phyloP scores from a whole-genome alignment of 2,888 invertebrate genomes.

The Drosophila crucigera region DNA sequence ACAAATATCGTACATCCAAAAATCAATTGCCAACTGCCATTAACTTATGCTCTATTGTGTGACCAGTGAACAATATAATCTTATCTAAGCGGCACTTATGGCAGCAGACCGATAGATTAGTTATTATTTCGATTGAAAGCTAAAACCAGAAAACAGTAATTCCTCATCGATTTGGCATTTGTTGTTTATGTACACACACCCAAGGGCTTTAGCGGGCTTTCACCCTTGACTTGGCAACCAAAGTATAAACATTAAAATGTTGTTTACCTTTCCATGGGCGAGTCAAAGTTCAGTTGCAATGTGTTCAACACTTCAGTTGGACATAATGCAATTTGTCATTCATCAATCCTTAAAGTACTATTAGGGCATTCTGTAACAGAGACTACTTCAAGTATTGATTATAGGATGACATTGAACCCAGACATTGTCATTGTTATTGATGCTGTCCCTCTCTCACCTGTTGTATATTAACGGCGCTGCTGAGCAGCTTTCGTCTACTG shows the following conservation, averaged over 20 bases:
- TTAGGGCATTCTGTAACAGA: not conserved
- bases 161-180: conserved; percentile 13
- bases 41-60: too few species aligned
- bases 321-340: not conserved
- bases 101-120: not conserved
- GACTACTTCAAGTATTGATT: conserved; percentile 41
- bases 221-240: conserved; percentile 13
- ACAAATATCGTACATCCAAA: not conserved
- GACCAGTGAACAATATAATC: not conserved
- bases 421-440: conserved; percentile 23
- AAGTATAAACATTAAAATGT: conserved; percentile 9
- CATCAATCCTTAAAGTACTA: conserved; percentile 10
- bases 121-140: not conserved
- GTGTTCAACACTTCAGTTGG: not conserved
- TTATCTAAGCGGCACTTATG: not conserved
- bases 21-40: not conserved
- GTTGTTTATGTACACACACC: not conserved
- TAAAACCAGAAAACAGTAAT: not conserved
- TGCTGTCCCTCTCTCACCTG: conserved; percentile 27
- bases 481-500: conserved; percentile 56
- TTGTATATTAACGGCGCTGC: conserved; percentile 63
- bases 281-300: not conserved
- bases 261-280: conserved; percentile 3
- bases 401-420: conserved; percentile 62
- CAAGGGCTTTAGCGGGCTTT: conserved; percentile 22